A percentile compares a stretch with the other conserved stretches of the same genome.
These are phyloP conservation scores for Aphidius colemani DNA, from an alignment of 2,888 invertebrate species.

Conservation along the genomic window DNA sequence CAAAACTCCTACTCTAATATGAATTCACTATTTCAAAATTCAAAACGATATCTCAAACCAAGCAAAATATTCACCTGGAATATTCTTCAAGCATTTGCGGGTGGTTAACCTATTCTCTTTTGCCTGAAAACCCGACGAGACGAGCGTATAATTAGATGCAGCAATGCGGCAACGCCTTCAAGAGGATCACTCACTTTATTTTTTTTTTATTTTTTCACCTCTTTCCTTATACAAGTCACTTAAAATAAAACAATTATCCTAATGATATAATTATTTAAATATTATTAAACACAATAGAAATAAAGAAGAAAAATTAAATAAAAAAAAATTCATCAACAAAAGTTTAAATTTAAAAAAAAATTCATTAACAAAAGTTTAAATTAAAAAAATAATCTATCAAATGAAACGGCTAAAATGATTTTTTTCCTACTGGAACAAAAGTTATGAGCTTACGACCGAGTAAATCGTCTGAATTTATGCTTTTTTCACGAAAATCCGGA, in stretches of 20 bases:
- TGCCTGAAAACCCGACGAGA: conserved; percentile 11
- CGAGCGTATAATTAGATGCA: conserved; percentile 21
- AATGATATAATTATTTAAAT: not conserved
- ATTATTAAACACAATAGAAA: not conserved
- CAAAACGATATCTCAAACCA: conserved; percentile 2
- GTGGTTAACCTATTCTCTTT: conserved; percentile 14
- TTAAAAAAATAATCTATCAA: too few species aligned
- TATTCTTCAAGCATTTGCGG: not conserved
- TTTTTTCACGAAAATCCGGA: too few species aligned
- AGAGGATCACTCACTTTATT: conserved; percentile 16
- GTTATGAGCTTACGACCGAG: too few species aligned
- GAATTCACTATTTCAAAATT: too few species aligned
- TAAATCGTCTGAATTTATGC: too few species aligned
- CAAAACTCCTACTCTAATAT: not conserved
- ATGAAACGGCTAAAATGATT: too few species aligned
- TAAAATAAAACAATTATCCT: not conserved
- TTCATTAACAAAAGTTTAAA: not conserved
- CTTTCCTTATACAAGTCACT: too few species aligned
- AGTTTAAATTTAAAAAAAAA: not conserved
- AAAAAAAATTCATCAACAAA: not conserved
- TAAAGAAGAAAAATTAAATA: not conserved
- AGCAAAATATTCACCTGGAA: conserved; percentile 23
- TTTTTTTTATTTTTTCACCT: too few species aligned
- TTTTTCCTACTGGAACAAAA: too few species aligned
- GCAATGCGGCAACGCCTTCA: conserved; percentile 9